Conservation (phyloP, 2,888 invertebrate genomes). For the Formica aserva region DNA sequence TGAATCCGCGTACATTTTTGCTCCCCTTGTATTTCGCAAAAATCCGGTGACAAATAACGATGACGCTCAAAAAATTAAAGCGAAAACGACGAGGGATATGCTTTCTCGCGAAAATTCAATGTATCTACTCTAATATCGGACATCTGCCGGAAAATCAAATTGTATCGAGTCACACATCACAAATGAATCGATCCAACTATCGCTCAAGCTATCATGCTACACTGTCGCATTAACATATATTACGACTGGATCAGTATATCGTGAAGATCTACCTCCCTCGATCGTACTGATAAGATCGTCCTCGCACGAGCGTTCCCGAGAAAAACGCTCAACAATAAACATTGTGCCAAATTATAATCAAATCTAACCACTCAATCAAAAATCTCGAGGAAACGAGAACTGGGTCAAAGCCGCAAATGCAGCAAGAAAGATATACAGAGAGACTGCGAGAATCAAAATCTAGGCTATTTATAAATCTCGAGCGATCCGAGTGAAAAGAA, state of each 20-base stretch:
- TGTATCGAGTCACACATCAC: conserved; percentile 1
- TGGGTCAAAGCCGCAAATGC: not conserved
- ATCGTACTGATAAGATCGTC: conserved; percentile 38
- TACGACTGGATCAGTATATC: conserved; percentile 24
- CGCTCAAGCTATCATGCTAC: conserved; percentile 19
- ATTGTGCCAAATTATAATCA: conserved; percentile 75
- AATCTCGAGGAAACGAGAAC: conserved; percentile 35
- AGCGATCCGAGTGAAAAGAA: conserved; percentile 32
- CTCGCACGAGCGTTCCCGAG: conserved; percentile 44
- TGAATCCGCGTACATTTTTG: conserved; percentile 30
- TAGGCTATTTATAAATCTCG: conserved; percentile 11
- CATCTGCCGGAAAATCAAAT: conserved; percentile 21
- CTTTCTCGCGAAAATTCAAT: conserved; percentile 39
- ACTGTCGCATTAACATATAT: conserved; percentile 7
- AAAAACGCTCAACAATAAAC: conserved; percentile 74
- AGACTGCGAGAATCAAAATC: conserved; percentile 35
- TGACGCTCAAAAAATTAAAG: conserved; percentile 20
- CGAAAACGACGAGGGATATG: conserved; percentile 45
- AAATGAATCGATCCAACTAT: conserved; percentile 14
- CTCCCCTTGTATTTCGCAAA: conserved; percentile 33
- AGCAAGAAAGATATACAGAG: not conserved
- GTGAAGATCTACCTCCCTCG: conserved; percentile 46
- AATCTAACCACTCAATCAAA: conserved; percentile 60
- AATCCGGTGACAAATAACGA: conserved; percentile 9
- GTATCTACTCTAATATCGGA: not conserved